phyloP scores from a whole-genome alignment of 2,888 invertebrate species.

The Belgica antarctica region DNA sequence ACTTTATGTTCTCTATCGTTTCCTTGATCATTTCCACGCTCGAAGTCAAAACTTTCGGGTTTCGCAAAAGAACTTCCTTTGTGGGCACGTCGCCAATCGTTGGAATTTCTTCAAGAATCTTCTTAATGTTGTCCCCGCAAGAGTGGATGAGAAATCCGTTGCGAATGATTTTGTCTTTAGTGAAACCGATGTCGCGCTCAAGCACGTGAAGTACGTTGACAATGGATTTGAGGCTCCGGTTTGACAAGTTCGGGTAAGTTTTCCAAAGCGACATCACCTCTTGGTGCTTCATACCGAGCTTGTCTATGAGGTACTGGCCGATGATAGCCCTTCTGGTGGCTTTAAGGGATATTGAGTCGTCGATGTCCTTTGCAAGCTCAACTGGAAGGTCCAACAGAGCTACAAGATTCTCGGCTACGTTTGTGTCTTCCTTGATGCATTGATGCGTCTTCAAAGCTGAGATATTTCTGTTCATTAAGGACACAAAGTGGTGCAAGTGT shows the following conservation, averaged over 20 bases:
- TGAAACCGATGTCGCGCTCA: constrained; percentile 59
- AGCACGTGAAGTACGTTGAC: constrained; percentile 60
- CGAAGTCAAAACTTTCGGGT: constrained; percentile 65
- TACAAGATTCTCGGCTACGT: too few species aligned
- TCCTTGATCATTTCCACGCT: constrained; percentile 58
- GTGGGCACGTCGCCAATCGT: constrained; percentile 60
- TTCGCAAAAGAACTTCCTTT: constrained; percentile 57
- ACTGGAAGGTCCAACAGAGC: too few species aligned
- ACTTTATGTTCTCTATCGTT: constrained; percentile 60
- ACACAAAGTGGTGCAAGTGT: too few species aligned
- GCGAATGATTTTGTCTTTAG: constrained; percentile 57
- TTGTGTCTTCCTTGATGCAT: too few species aligned
- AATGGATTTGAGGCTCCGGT: constrained; percentile 57
- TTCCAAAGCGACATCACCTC: neutral
- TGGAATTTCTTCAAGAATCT: constrained; percentile 59
- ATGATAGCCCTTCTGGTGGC: constrained; percentile 51
- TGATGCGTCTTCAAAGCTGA: too few species aligned
- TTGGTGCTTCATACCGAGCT: constrained; percentile 48
- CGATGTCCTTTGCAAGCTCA: too few species aligned
- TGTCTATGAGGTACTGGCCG: constrained; percentile 52
- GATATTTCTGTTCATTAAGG: too few species aligned
- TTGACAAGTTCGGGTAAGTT: constrained; percentile 48
- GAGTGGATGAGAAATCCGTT: constrained; percentile 62
- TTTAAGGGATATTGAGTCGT: too few species aligned
- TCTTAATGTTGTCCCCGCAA: constrained; percentile 60